phyloP scores from a whole-genome alignment of 2,113 vertebrate species.

The Ptilonorhynchus violaceus region DNA sequence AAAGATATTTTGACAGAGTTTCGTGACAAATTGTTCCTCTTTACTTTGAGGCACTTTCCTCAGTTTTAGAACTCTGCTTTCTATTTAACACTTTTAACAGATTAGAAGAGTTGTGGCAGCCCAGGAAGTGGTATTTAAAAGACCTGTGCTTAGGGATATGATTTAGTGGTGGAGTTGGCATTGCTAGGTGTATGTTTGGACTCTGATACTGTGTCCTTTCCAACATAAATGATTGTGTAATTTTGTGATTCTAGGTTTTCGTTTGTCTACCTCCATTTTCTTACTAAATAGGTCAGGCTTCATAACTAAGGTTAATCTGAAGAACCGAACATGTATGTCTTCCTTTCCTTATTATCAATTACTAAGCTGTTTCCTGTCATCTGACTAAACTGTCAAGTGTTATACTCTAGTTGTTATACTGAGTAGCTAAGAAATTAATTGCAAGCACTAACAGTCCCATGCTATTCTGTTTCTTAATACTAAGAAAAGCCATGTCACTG shows the following conservation, averaged over 20 bases:
- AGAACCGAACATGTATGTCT: neutral
- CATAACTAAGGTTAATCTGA: neutral
- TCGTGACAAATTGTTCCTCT: neutral
- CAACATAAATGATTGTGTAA: neutral
- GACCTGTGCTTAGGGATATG: rapidly evolving
- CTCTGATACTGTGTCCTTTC: neutral
- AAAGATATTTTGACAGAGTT: neutral
- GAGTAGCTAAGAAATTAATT: neutral
- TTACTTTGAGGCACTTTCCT: neutral
- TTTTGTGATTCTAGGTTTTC: neutral
- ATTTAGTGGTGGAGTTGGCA: neutral
- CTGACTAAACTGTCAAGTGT: neutral
- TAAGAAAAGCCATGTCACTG: neutral
- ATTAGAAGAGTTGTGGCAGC: neutral
- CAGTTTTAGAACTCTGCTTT: neutral
- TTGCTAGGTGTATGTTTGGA: neutral
- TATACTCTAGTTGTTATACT: neutral
- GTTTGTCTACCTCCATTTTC: neutral
- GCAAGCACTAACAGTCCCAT: neutral
- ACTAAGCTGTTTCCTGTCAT: neutral
- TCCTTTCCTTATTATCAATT: neutral
- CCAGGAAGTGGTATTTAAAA: neutral
- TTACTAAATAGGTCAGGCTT: neutral
- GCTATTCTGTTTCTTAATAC: neutral
- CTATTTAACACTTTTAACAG: neutral